Conservation (phyloP, 2,797 vertebrate genomes). For the Bovichtus variegatus region DNA sequence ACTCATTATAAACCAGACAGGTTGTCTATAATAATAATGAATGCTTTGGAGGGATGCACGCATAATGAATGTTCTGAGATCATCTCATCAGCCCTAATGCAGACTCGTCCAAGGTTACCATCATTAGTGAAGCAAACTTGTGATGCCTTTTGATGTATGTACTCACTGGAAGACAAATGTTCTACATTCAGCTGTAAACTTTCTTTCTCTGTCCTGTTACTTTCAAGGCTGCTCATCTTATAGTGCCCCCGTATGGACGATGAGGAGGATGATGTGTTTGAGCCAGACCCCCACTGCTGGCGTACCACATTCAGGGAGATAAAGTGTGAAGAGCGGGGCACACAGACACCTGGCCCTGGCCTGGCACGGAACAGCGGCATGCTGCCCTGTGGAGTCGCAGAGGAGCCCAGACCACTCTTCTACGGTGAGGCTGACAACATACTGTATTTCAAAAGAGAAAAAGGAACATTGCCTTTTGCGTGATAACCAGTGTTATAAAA, state of each 20-base stretch:
- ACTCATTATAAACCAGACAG: conserved; percentile 69
- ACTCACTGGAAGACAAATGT: background rate
- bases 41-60: conserved; percentile 33
- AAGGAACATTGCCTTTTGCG: conserved; percentile 41
- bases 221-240: conserved; percentile 65
- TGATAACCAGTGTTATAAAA: conserved; percentile 74
- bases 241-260: conserved; percentile 85
- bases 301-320: conserved; percentile 81
- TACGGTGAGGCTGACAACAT: conserved; percentile 79
- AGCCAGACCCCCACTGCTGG: conserved; percentile 77
- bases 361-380: conserved; percentile 80
- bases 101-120: conserved; percentile 39
- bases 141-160: conserved; percentile 7
- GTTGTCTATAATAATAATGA: conserved; percentile 68
- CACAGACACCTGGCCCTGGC: conserved; percentile 82
- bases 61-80: conserved; percentile 65
- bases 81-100: conserved; percentile 52
- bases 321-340: conserved; percentile 84
- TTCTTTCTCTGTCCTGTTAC: conserved; percentile 12
- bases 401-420: conserved; percentile 86
- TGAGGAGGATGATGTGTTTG: conserved; percentile 88
- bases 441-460: conserved; percentile 42
- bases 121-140: conserved; percentile 25
- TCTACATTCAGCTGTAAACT: conserved; percentile 7
- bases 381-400: conserved; percentile 83